Percentiles rank a stretch among this genome's conserved stretches.
Conservation (phyloP, 2,113 vertebrate genomes). For the Silurus glanis region DNA sequence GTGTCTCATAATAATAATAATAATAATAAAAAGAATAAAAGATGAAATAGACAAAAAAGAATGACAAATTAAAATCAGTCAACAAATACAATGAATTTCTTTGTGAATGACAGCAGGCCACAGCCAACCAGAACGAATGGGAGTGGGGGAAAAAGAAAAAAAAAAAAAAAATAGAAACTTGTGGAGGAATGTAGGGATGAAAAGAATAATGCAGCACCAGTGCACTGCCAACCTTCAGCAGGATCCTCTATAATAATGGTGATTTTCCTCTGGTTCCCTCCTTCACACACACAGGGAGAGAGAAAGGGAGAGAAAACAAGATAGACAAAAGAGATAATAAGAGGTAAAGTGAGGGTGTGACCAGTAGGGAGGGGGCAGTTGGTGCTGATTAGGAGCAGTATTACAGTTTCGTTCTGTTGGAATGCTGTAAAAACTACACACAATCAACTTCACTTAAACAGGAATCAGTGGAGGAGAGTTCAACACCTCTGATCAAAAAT, state of each 20-base stretch:
- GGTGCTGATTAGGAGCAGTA: background rate
- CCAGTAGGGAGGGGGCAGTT: constrained; percentile 27
- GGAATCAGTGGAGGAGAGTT: background rate
- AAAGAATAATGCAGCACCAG: constrained; percentile 61
- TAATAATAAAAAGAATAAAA: background rate
- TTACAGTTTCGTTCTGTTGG: background rate
- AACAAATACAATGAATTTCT: background rate
- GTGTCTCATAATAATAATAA: background rate
- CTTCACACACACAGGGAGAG: constrained; percentile 61
- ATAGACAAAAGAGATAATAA: constrained; percentile 52
- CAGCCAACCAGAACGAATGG: background rate
- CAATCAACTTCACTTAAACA: background rate
- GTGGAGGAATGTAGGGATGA: constrained; percentile 52
- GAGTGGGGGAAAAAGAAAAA: background rate
- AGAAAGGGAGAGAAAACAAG: constrained; percentile 54
- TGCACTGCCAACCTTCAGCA: constrained; percentile 89
- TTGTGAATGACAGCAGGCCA: background rate
- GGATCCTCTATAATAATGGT: constrained; percentile 99
- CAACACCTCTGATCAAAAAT: background rate
- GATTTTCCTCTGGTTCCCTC: constrained; percentile 91
- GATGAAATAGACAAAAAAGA: background rate
- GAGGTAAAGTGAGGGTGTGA: constrained; percentile 54
- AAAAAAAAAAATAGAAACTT: constrained; percentile 10
- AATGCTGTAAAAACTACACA: background rate
- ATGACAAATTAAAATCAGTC: background rate